Evolutionary conservation across 2,797 vertebrate genomes (phyloP), one percentile per base, ranked within the genome.

Genomic region (Tenualosa thibaudeaui): DNA sequence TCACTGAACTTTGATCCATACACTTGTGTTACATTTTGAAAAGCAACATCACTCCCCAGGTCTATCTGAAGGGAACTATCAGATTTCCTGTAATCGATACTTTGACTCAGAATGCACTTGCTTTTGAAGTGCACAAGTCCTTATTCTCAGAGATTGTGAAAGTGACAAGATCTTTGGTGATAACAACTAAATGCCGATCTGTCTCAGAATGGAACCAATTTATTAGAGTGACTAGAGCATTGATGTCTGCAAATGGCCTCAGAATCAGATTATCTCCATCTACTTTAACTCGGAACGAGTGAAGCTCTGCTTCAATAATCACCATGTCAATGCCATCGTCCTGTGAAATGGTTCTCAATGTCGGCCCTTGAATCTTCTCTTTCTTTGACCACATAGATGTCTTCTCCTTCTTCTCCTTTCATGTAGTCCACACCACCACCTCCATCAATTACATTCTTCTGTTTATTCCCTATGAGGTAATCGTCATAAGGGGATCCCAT

Each of bases 371-470:
- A 86, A 2, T 6, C 0, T 0, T 53, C 5, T 82, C 75, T 83
- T 13, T 53, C 24, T 75, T 91, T 89, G 46, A 93, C 88, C 19
- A 92, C 62, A 83, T 93, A 93, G 13, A 90, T 81, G 43, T 94
- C 91, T 54, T 91, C 91, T 83, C 90, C 91, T 46, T 91, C 89
- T 53, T 87, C 83, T 43, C 91, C 92, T 31, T 24, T 81, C 81
- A 93, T 8, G 22, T 0, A 24, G 86, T 94, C 91, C 0, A 0
- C 2, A 75, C 92, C 92, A 53, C 90, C 90, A 81, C 89, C 90
- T 9, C 93, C 92, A 54, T 90, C 90, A 0, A 93, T 88, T 31
- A 92, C 7, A 54, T 93, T 93, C 2, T 68, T 90, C 56, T 90
- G 81, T n/a, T 15, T 46, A 56, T 93, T 93, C 53, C 92, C 92